phyloP scores from a whole-genome alignment of 2,113 vertebrate species.

The Trogon surrucura region DNA sequence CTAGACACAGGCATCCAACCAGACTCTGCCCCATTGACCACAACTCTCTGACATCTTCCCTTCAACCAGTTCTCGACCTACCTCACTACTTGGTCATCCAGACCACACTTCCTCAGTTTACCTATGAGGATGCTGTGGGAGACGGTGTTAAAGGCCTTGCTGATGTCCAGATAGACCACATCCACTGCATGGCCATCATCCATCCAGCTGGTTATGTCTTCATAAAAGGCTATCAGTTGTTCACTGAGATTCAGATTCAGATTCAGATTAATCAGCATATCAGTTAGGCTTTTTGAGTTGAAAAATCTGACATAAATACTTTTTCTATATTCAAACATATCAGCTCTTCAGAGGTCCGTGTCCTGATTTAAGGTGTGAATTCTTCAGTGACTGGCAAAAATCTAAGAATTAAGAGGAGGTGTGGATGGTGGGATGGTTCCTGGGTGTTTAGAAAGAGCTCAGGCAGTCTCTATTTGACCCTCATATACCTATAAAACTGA shows the following conservation, averaged over 20 bases:
- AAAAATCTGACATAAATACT: background rate
- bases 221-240: too few species aligned
- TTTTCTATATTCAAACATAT: background rate
- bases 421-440: background rate
- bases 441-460: background rate
- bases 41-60: too few species aligned
- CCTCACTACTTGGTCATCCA: too few species aligned
- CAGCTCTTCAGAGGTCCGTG: background rate
- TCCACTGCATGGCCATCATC: too few species aligned
- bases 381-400: background rate
- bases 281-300: background rate
- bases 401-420: background rate
- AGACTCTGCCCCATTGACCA: too few species aligned
- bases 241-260: background rate
- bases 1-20: too few species aligned
- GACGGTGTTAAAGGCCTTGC: too few species aligned
- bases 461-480: background rate
- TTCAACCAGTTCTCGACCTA: too few species aligned
- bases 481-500: background rate
- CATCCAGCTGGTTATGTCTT: too few species aligned
- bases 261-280: background rate
- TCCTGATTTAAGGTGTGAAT: background rate
- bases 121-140: too few species aligned
- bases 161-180: too few species aligned
- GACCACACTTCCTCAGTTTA: too few species aligned